Evolutionary conservation across 2,113 vertebrate genomes (phyloP).

Genomic region (Chaetura pelagica): DNA sequence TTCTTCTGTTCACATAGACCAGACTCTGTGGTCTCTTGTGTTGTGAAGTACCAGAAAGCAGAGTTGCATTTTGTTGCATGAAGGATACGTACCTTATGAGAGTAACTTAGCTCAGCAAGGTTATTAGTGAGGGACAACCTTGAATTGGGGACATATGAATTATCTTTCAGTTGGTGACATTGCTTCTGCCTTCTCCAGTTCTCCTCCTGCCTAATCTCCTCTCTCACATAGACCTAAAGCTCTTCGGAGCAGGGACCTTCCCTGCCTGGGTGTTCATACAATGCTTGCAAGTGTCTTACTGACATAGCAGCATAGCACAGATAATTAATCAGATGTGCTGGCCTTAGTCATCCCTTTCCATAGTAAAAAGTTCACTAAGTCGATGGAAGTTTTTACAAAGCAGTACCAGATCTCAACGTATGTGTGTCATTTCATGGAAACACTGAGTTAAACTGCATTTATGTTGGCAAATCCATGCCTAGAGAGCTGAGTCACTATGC

Average conservation of each 20-base stretch:
- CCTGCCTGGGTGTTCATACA: background rate
- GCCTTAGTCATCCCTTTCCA: background rate
- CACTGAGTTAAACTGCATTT: background rate
- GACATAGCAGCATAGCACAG: background rate
- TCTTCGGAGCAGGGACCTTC: background rate
- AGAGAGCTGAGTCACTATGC: background rate
- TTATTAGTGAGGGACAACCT: background rate
- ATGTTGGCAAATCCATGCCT: background rate
- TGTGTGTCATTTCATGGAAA: background rate
- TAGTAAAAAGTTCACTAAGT: background rate
- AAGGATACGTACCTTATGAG: background rate
- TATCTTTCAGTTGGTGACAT: background rate
- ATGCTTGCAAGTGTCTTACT: background rate
- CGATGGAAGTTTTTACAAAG: background rate
- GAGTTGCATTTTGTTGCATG: background rate
- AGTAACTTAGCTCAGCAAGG: background rate
- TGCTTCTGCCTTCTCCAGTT: background rate
- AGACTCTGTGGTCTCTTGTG: background rate
- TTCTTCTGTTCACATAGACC: background rate
- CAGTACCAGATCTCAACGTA: background rate
- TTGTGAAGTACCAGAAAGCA: background rate
- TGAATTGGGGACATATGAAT: background rate
- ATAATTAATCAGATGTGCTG: background rate
- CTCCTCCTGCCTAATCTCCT: background rate
- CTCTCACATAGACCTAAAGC: rapidly evolving